Evolutionary conservation across 2,888 invertebrate species (phyloP).

Genomic region (Ctena decussata): DNA sequence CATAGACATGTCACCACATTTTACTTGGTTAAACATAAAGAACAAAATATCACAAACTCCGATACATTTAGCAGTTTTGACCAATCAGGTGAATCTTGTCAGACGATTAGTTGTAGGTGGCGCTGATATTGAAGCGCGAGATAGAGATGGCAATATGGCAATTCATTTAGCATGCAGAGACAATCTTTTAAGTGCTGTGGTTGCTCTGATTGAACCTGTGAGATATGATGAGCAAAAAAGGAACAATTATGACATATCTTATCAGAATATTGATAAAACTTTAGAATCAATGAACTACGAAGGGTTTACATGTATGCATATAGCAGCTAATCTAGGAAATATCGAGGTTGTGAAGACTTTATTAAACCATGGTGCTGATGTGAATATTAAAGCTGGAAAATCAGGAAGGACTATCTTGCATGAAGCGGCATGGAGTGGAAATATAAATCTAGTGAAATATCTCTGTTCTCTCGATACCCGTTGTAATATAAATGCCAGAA

Average conservation of each 20-base stretch:
- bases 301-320: constrained; percentile 48
- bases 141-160: constrained; percentile 31
- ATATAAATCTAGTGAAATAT: not conserved
- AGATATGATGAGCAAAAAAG: not conserved
- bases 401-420: constrained; percentile 16
- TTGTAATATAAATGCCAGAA: not conserved
- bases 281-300: constrained; percentile 48
- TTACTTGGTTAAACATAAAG: not conserved
- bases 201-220: constrained; percentile 5
- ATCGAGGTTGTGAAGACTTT: constrained; percentile 15
- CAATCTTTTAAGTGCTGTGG: not conserved
- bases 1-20: not conserved
- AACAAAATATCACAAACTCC: constrained; percentile 32
- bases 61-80: constrained; percentile 26
- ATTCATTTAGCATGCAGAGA: constrained; percentile 29
- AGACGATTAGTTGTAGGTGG: constrained; percentile 28
- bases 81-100: constrained; percentile 7
- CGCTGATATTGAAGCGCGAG: constrained; percentile 17
- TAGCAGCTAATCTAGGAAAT: constrained; percentile 29
- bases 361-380: constrained; percentile 22
- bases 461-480: not conserved
- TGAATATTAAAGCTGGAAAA: constrained; percentile 18
- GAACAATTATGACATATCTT: constrained; percentile 9
- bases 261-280: not conserved
- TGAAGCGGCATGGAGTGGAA: constrained; percentile 8